Evolutionary conservation across 1,140 invertebrate genomes (phyloP).

Genomic region (Neodiprion pinetum): DNA sequence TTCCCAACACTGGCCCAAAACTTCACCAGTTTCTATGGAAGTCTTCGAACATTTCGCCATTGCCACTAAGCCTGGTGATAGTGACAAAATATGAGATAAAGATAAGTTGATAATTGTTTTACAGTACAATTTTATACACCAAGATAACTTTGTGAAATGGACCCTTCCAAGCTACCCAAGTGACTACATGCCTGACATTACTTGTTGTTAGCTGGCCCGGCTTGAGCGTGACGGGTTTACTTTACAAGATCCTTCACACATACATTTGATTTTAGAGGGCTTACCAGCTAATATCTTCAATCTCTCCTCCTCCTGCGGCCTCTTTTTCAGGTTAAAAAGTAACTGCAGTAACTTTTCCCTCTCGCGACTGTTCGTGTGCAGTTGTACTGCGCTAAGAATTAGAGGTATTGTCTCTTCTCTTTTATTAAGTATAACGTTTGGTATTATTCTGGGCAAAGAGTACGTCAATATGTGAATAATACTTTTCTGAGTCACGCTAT

Average conservation of each 20-base stretch:
- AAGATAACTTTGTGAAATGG: too few species aligned
- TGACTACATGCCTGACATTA: constrained; percentile 14
- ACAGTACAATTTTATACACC: too few species aligned
- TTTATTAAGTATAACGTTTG: constrained; percentile 75
- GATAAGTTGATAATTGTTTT: background rate
- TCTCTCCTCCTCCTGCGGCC: constrained; percentile 75
- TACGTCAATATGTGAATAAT: constrained; percentile 58
- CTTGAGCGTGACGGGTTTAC: background rate
- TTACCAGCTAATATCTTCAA: constrained; percentile 71
- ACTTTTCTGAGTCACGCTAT: constrained; percentile 51
- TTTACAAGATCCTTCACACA: background rate
- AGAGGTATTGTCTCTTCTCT: constrained; percentile 78
- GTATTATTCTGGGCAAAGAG: constrained; percentile 70
- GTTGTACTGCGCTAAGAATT: constrained; percentile 69
- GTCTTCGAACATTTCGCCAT: constrained; percentile 67
- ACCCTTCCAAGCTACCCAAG: too few species aligned
- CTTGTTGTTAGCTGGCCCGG: background rate
- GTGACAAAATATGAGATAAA: constrained; percentile 19
- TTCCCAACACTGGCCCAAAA: constrained; percentile 82
- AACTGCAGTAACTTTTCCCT: constrained; percentile 74
- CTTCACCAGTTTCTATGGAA: constrained; percentile 69
- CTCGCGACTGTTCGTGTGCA: constrained; percentile 67
- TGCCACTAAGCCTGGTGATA: constrained; percentile 64
- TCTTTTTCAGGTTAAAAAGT: constrained; percentile 79
- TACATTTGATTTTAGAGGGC: constrained; percentile 23